Evolutionary conservation across 2,113 vertebrate species (phyloP).

Genomic region (Crotalus helleri): DNA sequence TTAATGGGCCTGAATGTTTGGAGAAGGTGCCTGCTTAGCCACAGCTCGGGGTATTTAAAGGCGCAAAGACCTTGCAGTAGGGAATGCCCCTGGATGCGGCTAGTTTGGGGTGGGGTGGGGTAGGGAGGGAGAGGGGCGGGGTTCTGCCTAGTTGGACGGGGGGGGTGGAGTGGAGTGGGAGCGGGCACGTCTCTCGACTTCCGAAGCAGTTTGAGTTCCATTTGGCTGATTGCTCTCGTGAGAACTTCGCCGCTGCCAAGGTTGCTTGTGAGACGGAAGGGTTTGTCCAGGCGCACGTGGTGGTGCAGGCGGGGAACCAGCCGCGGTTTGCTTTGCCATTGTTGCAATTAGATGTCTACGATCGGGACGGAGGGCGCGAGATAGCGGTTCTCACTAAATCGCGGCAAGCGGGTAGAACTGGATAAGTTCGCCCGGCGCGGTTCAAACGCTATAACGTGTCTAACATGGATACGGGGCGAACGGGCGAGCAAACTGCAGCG

Average conservation of each 20-base stretch:
- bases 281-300: not conserved
- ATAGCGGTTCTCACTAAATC: not conserved
- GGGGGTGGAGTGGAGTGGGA: not conserved
- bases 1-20: conserved; percentile 36
- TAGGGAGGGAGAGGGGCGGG: not conserved
- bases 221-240: not conserved
- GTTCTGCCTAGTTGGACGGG: not conserved
- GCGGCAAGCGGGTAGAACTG: not conserved
- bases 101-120: not conserved
- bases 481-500: not conserved
- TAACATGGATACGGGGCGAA: not conserved
- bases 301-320: not conserved
- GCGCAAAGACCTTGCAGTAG: conserved; percentile 11
- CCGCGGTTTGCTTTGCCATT: not conserved
- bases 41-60: conserved; percentile 19
- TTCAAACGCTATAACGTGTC: not conserved
- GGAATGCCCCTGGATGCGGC: not conserved
- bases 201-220: not conserved
- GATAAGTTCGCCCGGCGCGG: not conserved
- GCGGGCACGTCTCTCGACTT: not conserved
- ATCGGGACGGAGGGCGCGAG: no score
- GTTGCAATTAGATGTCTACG: not conserved
- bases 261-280: not conserved
- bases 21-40: conserved; percentile 37
- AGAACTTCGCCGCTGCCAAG: not conserved